Percentiles rank a stretch among this genome's conserved stretches.
phyloP scores from a whole-genome alignment of 1,140 invertebrate genomes.

The Trichonephila clavata region DNA sequence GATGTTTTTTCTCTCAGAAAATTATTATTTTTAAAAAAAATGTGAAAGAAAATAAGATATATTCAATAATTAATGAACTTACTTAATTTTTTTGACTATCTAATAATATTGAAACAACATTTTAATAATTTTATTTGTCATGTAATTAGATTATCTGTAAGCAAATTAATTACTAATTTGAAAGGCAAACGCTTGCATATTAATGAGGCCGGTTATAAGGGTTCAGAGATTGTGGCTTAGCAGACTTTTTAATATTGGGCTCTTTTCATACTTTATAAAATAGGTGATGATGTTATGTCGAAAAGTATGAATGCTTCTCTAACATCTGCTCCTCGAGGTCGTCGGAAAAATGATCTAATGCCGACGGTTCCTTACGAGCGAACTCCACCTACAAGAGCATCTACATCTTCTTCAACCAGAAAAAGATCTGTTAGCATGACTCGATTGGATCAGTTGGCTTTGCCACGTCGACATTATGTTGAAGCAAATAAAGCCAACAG shows the following conservation, averaged over 20 bases:
- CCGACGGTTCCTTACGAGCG: slow-evolving; percentile 89
- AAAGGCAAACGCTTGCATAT: too few relatives aligned
- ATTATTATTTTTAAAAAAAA: too few relatives aligned
- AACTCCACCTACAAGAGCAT: slow-evolving; percentile 81
- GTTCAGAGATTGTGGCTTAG: too few relatives aligned
- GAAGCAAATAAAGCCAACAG: slow-evolving; percentile 74
- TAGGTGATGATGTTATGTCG: slow-evolving; percentile 69
- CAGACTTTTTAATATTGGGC: background rate
- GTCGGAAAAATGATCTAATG: slow-evolving; percentile 93
- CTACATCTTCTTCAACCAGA: slow-evolving; percentile 77
- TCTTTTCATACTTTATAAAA: background rate
- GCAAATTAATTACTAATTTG: too few relatives aligned
- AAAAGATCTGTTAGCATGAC: slow-evolving; percentile 93
- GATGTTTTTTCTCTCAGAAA: too few relatives aligned
- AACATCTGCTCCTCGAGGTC: slow-evolving; percentile 83
- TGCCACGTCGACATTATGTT: slow-evolving; percentile 84
- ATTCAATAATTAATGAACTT: too few relatives aligned
- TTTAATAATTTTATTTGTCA: too few relatives aligned
- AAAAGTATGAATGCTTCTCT: slow-evolving; percentile 81
- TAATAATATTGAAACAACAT: too few relatives aligned
- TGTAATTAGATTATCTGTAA: too few relatives aligned
- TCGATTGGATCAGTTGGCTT: slow-evolving; percentile 91
- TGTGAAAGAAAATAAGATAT: too few relatives aligned
- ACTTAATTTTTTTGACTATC: too few relatives aligned
- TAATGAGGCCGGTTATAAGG: too few relatives aligned